Base-by-base conservation (phyloP, 2,888 invertebrate genomes). In the Drosophila borealis region DNA sequence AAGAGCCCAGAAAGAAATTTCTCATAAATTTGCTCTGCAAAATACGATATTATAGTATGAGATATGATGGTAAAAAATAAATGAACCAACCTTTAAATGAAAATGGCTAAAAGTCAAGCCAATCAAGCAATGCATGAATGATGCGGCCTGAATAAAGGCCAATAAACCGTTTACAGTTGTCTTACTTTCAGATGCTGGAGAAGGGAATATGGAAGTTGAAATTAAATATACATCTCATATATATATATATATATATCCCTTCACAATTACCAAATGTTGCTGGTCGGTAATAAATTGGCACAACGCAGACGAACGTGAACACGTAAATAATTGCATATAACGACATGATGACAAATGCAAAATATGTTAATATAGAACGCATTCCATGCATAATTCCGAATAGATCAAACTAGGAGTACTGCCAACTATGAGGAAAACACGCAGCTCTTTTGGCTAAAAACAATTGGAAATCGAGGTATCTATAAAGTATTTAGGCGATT, bases 1-100 rank as follows among this genome's bases (percentile, higher is more conserved):
- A 53, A 4, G 53, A 53, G 13, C 13, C 9, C 14, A 53, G n/a
- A 33, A 33, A 53, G 17, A 33, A 53, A 41, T 53, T 17, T 17
- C 9, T 0, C 17, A 53, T 9, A 9, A 4, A 1, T 13, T 33
- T 42, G 9, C 2, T n/a, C 53, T 54, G 33, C 3, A 33, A 9
- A 8, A 19, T 0, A 33, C 33, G 8, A 33, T 1, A n/a, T 13
- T 19, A 19, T 5, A 9, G 13, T 6, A 6, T n/a, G n/a, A 49
- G 9, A 19, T 13, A 13, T 37, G 2, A 3, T 4, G 34, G 34
- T 46, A 29, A 11, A 42, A 41, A 1, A 14, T 29, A 8, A 3
- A 11, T 11, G 13, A 19, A 53, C 29, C 4, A 9, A 54, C 41
- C 33, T 54, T 42, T 0, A 42, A 10, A 3, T 42, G 19, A 5